Evolutionary conservation across 1,140 invertebrate genomes (phyloP).

Genomic region (Himalopsyche phryganea): DNA sequence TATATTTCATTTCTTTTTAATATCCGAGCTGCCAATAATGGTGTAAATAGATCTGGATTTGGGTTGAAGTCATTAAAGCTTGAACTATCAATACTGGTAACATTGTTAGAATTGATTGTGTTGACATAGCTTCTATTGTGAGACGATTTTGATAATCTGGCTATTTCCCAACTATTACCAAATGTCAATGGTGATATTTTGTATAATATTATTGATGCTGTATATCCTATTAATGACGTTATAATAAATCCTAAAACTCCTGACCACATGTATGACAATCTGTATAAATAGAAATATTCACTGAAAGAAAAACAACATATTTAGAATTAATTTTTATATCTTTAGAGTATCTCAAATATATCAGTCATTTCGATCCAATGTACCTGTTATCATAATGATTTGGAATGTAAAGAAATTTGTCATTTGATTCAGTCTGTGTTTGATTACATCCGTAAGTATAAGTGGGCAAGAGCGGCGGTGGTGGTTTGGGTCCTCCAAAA

Average conservation of each 20-base stretch:
- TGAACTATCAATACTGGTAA: too few relatives aligned
- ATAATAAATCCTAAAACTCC: slow-evolving; percentile 65
- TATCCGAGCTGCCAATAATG: slow-evolving; percentile 11
- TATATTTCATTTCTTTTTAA: slow-evolving; percentile 12
- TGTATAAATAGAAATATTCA: slow-evolving; percentile 66
- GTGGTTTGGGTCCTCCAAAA: slow-evolving; percentile 75
- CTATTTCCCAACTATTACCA: slow-evolving; percentile 26
- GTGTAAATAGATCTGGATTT: slow-evolving; percentile 31
- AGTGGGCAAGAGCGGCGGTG: slow-evolving; percentile 54
- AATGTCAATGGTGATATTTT: slow-evolving; percentile 22
- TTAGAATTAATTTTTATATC: neutral
- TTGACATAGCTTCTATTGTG: too few relatives aligned
- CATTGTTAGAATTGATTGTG: too few relatives aligned
- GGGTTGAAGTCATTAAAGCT: slow-evolving; percentile 8
- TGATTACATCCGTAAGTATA: slow-evolving; percentile 56
- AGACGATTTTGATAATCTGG: neutral
- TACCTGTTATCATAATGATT: slow-evolving; percentile 19
- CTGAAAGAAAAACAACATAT: slow-evolving; percentile 17
- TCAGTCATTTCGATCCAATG: neutral
- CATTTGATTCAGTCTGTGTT: neutral
- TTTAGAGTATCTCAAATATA: neutral
- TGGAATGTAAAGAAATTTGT: neutral
- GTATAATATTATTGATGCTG: slow-evolving; percentile 40
- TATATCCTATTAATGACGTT: slow-evolving; percentile 64
- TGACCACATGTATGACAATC: slow-evolving; percentile 89